phyloP scores from a whole-genome alignment of 2,797 vertebrate species.

The Myotis planiceps region DNA sequence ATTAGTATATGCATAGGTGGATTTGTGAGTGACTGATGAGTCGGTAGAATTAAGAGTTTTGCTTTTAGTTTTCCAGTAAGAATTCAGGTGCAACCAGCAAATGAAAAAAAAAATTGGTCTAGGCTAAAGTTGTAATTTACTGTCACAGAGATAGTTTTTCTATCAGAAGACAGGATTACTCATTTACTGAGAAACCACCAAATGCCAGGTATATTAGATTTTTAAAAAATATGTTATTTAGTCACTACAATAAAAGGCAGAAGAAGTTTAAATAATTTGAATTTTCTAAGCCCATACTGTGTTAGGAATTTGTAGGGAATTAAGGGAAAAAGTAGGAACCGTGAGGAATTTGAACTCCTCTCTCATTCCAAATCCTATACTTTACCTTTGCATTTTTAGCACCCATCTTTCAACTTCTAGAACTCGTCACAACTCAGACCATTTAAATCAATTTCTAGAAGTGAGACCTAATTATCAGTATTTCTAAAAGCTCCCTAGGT shows the following conservation, averaged over 20 bases:
- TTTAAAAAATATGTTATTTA: background rate
- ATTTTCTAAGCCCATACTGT: background rate
- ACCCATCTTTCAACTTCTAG: background rate
- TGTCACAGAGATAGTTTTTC: constrained; percentile 17
- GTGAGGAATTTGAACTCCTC: background rate
- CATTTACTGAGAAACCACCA: background rate
- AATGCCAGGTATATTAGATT: background rate
- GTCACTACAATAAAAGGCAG: background rate
- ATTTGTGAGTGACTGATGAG: constrained; percentile 1
- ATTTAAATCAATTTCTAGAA: background rate
- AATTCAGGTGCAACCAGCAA: constrained; percentile 2
- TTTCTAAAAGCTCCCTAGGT: background rate
- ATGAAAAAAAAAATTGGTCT: background rate
- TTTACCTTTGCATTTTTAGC: background rate
- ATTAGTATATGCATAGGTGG: background rate
- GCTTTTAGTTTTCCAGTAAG: background rate
- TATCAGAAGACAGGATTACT: background rate
- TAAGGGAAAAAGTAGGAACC: background rate
- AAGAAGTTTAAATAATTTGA: constrained; percentile 28
- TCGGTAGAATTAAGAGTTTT: constrained; percentile 17
- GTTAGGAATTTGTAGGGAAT: background rate
- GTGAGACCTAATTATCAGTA: background rate
- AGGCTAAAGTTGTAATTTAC: background rate
- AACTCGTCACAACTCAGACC: background rate
- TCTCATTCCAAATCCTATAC: background rate